Evolutionary conservation across 2,888 invertebrate species (phyloP).

Genomic region (Meghimatium bilineatum): DNA sequence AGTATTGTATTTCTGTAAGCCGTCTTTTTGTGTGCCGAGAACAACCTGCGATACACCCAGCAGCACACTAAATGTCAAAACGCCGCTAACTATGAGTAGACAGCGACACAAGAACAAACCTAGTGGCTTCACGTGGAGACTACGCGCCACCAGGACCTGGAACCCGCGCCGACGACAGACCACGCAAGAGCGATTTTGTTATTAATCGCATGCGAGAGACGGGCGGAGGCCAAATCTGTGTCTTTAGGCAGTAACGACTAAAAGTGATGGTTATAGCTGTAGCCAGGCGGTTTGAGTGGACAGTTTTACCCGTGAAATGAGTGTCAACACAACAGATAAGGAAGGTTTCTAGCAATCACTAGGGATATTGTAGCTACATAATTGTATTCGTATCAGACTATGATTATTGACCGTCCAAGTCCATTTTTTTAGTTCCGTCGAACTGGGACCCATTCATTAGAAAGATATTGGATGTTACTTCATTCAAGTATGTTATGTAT

Average conservation of each 20-base stretch:
- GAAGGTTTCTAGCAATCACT: background rate
- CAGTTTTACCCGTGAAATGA: background rate
- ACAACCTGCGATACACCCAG: background rate
- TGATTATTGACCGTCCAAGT: background rate
- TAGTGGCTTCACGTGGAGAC: background rate
- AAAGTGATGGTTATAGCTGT: background rate
- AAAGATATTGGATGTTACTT: too few relatives aligned
- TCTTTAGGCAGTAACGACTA: background rate
- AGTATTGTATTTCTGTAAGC: too few relatives aligned
- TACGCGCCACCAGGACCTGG: background rate
- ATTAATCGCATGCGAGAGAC: background rate
- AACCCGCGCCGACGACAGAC: background rate
- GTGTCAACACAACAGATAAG: background rate
- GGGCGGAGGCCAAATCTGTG: constrained; percentile 2
- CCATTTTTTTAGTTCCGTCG: background rate
- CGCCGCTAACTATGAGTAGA: background rate
- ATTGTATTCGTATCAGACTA: background rate
- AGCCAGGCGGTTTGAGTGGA: background rate
- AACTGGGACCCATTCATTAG: too few relatives aligned
- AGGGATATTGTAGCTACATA: background rate
- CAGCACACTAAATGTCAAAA: background rate
- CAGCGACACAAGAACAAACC: background rate
- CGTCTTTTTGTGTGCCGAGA: too few relatives aligned
- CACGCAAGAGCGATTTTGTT: background rate
- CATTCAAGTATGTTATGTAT: too few relatives aligned